These are phyloP conservation scores for Scalopus aquaticus DNA, from an alignment of 2,113 vertebrate species.

Conservation along the genomic window DNA sequence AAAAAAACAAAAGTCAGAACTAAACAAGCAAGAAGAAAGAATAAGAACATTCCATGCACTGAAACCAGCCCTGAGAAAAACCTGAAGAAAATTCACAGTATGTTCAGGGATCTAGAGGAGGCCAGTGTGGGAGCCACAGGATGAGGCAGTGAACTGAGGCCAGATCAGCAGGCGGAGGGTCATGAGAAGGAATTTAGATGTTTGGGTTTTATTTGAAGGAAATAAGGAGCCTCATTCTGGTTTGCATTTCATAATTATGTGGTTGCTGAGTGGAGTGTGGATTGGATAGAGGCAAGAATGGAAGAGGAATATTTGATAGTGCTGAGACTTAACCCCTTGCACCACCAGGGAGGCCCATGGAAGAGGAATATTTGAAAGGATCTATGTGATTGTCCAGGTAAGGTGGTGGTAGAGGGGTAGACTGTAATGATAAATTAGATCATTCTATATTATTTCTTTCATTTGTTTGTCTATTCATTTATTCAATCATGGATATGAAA, in stretches of 20 bases:
- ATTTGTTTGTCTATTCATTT: conserved; percentile 14
- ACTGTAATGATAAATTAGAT: neutral
- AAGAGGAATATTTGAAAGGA: neutral
- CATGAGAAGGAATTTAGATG: neutral
- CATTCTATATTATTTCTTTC: neutral
- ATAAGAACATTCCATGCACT: neutral
- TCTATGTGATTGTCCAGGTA: neutral
- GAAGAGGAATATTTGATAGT: neutral
- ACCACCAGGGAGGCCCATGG: too few relatives aligned
- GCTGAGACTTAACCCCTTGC: too few relatives aligned
- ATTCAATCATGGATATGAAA: neutral
- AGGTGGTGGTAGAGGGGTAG: neutral
- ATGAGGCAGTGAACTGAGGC: neutral
- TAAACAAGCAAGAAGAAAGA: conserved; percentile 6
- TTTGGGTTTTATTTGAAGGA: conserved; percentile 41
- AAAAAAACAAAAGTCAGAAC: neutral
- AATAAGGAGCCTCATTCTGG: neutral
- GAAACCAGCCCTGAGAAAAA: conserved; percentile 34
- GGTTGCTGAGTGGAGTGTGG: neutral
- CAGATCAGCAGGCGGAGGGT: neutral
- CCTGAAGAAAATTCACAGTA: neutral
- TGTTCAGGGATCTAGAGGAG: neutral
- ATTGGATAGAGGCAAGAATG: neutral
- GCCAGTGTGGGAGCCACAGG: neutral
- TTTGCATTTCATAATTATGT: neutral